Evolutionary conservation across 2,888 invertebrate species (phyloP).

Genomic region (Lithosia quadra): DNA sequence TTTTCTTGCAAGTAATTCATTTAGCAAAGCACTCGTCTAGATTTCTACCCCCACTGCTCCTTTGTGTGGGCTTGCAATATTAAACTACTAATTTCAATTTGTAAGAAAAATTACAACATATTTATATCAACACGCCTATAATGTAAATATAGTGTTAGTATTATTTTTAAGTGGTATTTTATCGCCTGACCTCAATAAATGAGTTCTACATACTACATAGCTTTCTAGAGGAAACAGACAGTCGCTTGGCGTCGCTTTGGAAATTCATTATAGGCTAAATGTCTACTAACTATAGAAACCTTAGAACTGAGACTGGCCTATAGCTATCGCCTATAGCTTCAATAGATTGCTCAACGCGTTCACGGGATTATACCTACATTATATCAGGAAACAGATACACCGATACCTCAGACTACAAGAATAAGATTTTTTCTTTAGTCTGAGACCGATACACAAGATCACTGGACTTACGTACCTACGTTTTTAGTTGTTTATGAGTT

Average conservation of each 20-base stretch:
- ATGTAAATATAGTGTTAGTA: not conserved
- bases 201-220: conserved; percentile 20
- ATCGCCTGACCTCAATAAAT: conserved; percentile 13
- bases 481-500: too few species aligned
- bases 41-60: too few species aligned
- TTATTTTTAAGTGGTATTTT: conserved; percentile 11
- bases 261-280: conserved; percentile 27
- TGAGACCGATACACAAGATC: not conserved
- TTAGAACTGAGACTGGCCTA: conserved; percentile 12
- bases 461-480: not conserved
- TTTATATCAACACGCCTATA: not conserved
- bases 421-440: too few species aligned
- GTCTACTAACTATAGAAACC: conserved; percentile 33
- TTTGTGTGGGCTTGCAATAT: too few species aligned
- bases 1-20: too few species aligned
- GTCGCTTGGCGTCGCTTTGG: conserved; percentile 16
- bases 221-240: conserved; percentile 34
- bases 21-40: too few species aligned
- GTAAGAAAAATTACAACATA: not conserved
- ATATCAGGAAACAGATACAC: not conserved
- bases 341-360: not conserved
- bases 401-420: too few species aligned
- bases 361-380: not conserved
- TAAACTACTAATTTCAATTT: not conserved
- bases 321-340: not conserved